These are phyloP conservation scores for Macropodus opercularis DNA, from an alignment of 2,797 vertebrate genomes.

Conservation along the genomic window DNA sequence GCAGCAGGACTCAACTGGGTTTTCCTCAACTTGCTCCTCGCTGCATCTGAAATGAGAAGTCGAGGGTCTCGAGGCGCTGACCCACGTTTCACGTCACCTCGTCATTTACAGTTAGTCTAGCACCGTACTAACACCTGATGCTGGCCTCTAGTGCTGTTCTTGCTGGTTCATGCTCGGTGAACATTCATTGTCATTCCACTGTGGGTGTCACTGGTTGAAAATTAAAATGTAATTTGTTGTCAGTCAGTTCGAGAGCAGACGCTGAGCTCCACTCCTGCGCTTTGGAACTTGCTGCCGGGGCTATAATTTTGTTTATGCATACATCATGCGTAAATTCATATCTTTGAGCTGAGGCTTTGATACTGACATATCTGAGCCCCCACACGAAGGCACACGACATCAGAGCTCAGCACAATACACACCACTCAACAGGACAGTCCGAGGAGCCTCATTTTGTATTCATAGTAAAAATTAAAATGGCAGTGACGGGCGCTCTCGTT, in stretches of 20 bases:
- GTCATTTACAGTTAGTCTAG: too few species aligned
- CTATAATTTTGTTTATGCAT: conserved; percentile 33
- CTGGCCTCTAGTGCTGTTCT: too few species aligned
- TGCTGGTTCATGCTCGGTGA: not conserved
- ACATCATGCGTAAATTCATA: conserved; percentile 55
- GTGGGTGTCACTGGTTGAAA: too few species aligned
- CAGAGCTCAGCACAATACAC: conserved; percentile 46
- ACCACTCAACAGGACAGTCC: conserved; percentile 44
- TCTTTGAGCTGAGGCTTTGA: conserved; percentile 58
- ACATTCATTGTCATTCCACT: too few species aligned
- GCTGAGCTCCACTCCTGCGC: conserved; percentile 5
- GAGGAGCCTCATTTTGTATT: conserved; percentile 62
- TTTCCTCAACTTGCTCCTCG: too few species aligned
- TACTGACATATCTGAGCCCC: conserved; percentile 59
- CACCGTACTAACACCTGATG: too few species aligned
- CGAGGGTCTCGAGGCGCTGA: too few species aligned
- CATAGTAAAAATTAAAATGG: conserved; percentile 64
- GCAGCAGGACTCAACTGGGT: too few species aligned
- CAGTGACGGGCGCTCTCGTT: conserved; percentile 31
- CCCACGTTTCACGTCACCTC: too few species aligned
- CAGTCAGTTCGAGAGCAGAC: not conserved
- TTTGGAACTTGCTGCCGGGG: conserved; percentile 26
- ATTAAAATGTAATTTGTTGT: not conserved
- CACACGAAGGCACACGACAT: conserved; percentile 50
- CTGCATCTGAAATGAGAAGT: too few species aligned